A percentile compares a stretch with the other conserved stretches of the same genome.
Evolutionary conservation across 2,888 invertebrate genomes (phyloP).

Genomic region (Priocnemis perturbator): DNA sequence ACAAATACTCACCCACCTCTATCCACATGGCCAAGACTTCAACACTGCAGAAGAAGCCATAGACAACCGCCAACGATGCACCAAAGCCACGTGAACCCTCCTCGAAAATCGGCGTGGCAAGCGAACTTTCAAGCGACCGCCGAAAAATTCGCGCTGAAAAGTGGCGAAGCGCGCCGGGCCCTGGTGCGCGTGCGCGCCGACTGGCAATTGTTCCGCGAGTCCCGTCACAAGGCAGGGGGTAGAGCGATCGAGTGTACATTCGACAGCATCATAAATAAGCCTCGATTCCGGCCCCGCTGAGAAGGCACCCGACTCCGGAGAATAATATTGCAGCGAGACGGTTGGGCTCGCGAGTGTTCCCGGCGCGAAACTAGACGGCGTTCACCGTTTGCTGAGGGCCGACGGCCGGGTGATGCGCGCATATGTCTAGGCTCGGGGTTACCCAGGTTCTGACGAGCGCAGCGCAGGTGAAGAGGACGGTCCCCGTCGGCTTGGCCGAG

Average conservation of each 20-base stretch:
- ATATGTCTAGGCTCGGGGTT: slow-evolving; percentile 84
- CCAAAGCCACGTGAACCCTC: no score
- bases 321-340: slow-evolving; percentile 14
- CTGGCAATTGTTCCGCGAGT: slow-evolving; percentile 51
- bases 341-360: slow-evolving; percentile 30
- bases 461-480: slow-evolving; percentile 66
- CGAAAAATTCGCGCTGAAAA: slow-evolving; percentile 25
- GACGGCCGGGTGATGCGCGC: slow-evolving; percentile 80
- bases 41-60: no score
- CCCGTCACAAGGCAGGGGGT: slow-evolving; percentile 38
- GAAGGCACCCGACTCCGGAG: slow-evolving; percentile 15
- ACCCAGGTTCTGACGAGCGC: slow-evolving; percentile 75
- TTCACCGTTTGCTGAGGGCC: slow-evolving; percentile 53
- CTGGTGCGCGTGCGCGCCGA: slow-evolving; percentile 41
- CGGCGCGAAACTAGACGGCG: slow-evolving; percentile 19
- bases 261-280: slow-evolving; percentile 43
- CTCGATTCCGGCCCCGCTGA: neutral
- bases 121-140: neutral
- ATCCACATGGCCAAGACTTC: no score
- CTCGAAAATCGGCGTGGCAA: no score
- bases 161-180: slow-evolving; percentile 31
- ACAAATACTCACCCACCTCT: no score
- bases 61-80: no score
- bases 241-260: slow-evolving; percentile 10
- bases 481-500: slow-evolving; percentile 38